Base-by-base conservation (phyloP, 2,113 vertebrate species). In the Bucco capensis region DNA sequence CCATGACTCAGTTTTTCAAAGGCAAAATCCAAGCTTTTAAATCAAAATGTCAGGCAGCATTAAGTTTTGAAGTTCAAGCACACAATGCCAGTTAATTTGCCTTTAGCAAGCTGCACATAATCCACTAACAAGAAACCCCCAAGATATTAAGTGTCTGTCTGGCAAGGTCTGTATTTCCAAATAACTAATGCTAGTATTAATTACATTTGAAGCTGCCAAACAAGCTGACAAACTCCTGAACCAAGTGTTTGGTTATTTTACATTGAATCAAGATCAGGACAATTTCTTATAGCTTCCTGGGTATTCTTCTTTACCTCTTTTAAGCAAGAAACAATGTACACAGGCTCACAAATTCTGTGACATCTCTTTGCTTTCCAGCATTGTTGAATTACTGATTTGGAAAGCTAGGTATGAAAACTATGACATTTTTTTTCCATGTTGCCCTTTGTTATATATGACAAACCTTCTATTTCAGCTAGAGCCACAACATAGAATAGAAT, bases 31-130 rank as follows among this genome's bases (percentile, higher is more conserved):
- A 85, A 79, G 75, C 33, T 87, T 89, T 90, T 30, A 83, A 50
- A 60, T 82, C 65, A 82, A 95, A 92, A 92, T 92, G 73, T 93
- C 89, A 90, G 40, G 31, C 31, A 69, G 69, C 57, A 84, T 89
- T 89, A 89, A 89, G 53, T 65, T 82, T 81, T 89, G 77, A 89
- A 90, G 61, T 79, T 85, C 57, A 81, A 64, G 37, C 35, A 78
- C 53, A 84, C 73, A 42, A n/a, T 50, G 49, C 47, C 83, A 90
- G 70, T 69, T 86, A 64, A 89, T 61, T 85, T 90, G 66, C 70
- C 81, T 92, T 89, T 84, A 87, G 79, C 61, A 93, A 67, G 40
- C 31, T 72, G 66, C 21, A 53, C 53, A 60, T 76, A 91, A 87
- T 89, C 74, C 46, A 46, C 25, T 44, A 17, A 7, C 40, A 8